These are phyloP conservation scores for Electrophaes corylata DNA, from an alignment of 2,888 invertebrate species.

Conservation along the genomic window DNA sequence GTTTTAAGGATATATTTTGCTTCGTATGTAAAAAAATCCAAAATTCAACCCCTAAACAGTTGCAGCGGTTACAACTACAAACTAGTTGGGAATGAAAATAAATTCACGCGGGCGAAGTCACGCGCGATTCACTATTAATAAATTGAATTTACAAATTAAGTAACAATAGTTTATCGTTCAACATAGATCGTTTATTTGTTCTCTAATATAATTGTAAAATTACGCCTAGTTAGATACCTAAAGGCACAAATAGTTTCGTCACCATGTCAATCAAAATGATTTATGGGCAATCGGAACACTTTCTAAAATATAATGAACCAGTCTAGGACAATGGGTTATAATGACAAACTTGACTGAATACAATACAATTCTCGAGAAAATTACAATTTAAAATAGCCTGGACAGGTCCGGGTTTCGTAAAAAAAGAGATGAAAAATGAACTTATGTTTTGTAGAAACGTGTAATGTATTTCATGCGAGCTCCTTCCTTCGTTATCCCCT, in stretches of 20 bases:
- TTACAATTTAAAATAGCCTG: slow-evolving; percentile 13
- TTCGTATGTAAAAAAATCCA: too few relatives aligned
- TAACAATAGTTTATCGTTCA: not conserved
- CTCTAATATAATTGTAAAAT: slow-evolving; percentile 11
- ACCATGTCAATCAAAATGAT: slow-evolving; percentile 70
- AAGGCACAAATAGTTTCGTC: slow-evolving; percentile 51
- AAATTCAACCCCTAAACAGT: too few relatives aligned
- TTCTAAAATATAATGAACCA: slow-evolving; percentile 51
- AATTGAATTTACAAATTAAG: not conserved
- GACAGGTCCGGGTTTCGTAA: not conserved
- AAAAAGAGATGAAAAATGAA: not conserved
- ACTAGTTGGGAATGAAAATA: too few relatives aligned
- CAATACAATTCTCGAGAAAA: slow-evolving; percentile 24
- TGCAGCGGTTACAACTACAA: too few relatives aligned
- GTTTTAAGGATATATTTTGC: too few relatives aligned
- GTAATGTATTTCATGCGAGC: too few relatives aligned
- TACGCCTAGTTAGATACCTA: slow-evolving; percentile 13
- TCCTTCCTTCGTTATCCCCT: too few relatives aligned
- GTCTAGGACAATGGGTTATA: slow-evolving; percentile 36
- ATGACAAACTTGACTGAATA: slow-evolving; percentile 28
- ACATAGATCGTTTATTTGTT: not conserved
- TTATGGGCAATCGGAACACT: slow-evolving; percentile 64
- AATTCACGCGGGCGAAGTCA: too few relatives aligned
- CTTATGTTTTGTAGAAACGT: not conserved
- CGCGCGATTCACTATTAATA: too few relatives aligned